Evolutionary conservation across 2,888 invertebrate species (phyloP).

Genomic region (Elgonia sp.): DNA sequence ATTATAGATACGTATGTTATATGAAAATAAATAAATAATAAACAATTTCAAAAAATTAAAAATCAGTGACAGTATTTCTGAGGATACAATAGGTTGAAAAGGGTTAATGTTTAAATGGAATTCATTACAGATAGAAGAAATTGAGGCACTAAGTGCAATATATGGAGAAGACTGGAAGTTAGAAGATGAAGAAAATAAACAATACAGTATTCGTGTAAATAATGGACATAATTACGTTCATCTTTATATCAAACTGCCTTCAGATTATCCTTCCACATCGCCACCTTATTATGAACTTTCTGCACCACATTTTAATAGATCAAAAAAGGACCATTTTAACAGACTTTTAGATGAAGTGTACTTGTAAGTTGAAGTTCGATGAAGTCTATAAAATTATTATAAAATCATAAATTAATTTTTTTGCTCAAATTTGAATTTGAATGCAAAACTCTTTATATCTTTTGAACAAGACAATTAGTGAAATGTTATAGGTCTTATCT

Average conservation of each 20-base stretch:
- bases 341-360: conserved; percentile 89
- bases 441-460: no score
- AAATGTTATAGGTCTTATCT: conserved; percentile 88
- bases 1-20: no score
- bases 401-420: neutral
- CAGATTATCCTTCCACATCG: conserved; percentile 89
- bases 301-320: conserved; percentile 91
- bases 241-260: conserved; percentile 90
- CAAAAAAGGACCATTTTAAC: conserved; percentile 88
- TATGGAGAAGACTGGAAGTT: conserved; percentile 91
- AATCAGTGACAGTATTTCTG: no score
- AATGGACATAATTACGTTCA: conserved; percentile 87
- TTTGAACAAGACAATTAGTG: conserved; percentile 22
- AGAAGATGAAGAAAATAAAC: conserved; percentile 88
- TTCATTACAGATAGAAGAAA: conserved; percentile 89
- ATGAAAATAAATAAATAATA: no score
- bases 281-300: conserved; percentile 92
- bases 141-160: conserved; percentile 92
- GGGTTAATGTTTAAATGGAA: neutral
- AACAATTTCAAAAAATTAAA: no score
- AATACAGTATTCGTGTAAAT: conserved; percentile 89
- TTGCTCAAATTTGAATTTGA: no score
- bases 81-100: no score
- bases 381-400: neutral
- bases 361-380: conserved; percentile 88